Evolutionary conservation across 2,888 invertebrate genomes (phyloP).

Genomic region (Penaeus monodon): DNA sequence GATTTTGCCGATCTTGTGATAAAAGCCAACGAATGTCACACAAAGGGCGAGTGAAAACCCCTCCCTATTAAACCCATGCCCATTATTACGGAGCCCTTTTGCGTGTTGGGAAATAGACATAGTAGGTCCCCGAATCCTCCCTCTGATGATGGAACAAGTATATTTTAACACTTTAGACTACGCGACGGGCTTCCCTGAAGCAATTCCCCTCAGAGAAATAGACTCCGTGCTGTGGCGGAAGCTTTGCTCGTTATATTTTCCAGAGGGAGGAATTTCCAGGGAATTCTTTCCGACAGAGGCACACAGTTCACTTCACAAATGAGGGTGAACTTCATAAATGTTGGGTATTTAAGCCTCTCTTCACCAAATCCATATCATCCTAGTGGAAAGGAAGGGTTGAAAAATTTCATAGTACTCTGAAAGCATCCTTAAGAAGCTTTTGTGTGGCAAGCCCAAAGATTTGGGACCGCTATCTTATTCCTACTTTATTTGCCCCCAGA

Average conservation of each 20-base stretch:
- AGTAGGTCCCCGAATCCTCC: background rate
- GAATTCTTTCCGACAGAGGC: constrained; percentile 24
- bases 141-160: constrained; percentile 11
- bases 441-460: background rate
- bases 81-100: too few species aligned
- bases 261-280: background rate
- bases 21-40: too few species aligned
- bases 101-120: background rate
- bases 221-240: constrained; percentile 16
- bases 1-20: too few species aligned
- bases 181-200: constrained; percentile 20
- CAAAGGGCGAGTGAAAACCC: too few species aligned
- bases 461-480: constrained; percentile 7
- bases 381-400: constrained; percentile 23
- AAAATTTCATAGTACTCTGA: constrained; percentile 12
- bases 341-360: constrained; percentile 24
- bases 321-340: constrained; percentile 22
- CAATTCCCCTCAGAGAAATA: constrained; percentile 1
- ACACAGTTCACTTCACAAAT: constrained; percentile 18
- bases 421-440: background rate
- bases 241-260: constrained; percentile 12
- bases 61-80: too few species aligned
- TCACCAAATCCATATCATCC: constrained; percentile 23
- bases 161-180: constrained; percentile 14
- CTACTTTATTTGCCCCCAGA: constrained; percentile 9